A percentile compares a stretch with the other conserved stretches of the same genome.
Evolutionary conservation across 2,888 invertebrate genomes (phyloP).

Genomic region (Orthosia gracilis): DNA sequence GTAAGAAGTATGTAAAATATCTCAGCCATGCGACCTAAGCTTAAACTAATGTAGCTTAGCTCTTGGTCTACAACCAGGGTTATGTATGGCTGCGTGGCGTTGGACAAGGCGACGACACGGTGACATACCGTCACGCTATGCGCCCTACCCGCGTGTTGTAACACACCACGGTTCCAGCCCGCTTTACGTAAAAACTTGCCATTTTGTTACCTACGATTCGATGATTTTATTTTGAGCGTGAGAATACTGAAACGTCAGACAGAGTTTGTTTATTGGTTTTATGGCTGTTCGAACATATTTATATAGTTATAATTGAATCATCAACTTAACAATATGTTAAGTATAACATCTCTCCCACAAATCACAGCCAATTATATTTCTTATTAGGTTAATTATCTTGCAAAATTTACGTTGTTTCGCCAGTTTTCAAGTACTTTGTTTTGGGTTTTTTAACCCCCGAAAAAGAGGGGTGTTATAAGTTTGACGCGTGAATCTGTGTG

Average conservation of each 20-base stretch:
- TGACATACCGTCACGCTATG: slow-evolving; percentile 73
- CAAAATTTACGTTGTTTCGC: neutral
- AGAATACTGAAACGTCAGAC: slow-evolving; percentile 27
- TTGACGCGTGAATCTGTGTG: no score
- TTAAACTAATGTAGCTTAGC: no score
- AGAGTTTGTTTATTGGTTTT: neutral
- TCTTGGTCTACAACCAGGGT: no score
- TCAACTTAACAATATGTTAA: no score
- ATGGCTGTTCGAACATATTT: neutral
- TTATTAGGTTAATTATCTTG: neutral
- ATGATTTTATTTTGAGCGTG: slow-evolving; percentile 38
- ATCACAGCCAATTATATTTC: no score
- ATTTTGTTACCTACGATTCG: slow-evolving; percentile 9
- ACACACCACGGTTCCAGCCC: slow-evolving; percentile 49
- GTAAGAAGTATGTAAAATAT: no score
- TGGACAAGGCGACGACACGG: slow-evolving; percentile 51
- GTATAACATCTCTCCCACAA: no score
- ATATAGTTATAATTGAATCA: neutral
- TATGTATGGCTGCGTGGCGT: slow-evolving; percentile 30
- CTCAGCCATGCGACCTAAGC: no score
- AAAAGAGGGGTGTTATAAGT: no score
- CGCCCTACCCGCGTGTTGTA: slow-evolving; percentile 60
- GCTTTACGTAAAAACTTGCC: slow-evolving; percentile 53
- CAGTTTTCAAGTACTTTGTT: neutral
- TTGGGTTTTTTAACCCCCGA: neutral